Evolutionary conservation across 2,888 invertebrate genomes (phyloP).

Genomic region (Catocala fraxini): DNA sequence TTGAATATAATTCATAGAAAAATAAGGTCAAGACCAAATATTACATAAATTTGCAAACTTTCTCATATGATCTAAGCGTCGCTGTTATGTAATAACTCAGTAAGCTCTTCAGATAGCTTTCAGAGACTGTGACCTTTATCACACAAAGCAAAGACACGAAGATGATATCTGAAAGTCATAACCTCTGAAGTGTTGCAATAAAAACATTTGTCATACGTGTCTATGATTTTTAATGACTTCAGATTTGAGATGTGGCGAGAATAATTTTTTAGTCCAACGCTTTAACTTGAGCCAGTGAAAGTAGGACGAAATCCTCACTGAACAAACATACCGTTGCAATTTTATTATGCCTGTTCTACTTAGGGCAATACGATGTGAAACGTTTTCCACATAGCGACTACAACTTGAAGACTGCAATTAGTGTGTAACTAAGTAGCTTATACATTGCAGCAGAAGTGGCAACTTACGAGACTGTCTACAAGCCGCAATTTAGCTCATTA

Average conservation of each 20-base stretch:
- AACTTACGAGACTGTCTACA: constrained; percentile 15
- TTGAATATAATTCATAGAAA: no score
- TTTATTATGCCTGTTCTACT: not conserved
- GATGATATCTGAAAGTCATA: constrained; percentile 33
- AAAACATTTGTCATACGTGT: constrained; percentile 33
- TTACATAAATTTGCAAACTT: not conserved
- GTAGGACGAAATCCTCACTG: constrained; percentile 3
- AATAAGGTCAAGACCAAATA: not conserved
- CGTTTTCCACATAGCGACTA: constrained; percentile 19
- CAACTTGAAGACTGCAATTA: constrained; percentile 30
- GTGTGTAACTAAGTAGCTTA: constrained; percentile 27
- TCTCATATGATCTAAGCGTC: not conserved
- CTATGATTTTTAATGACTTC: constrained; percentile 37
- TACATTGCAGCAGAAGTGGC: constrained; percentile 20
- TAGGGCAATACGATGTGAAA: constrained; percentile 16
- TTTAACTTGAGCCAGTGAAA: constrained; percentile 8
- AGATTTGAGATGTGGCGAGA: constrained; percentile 14
- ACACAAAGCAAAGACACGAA: constrained; percentile 16
- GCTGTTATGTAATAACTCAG: constrained; percentile 1
- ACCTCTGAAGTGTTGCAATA: constrained; percentile 28
- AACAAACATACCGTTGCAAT: not conserved
- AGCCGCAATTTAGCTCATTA: not conserved
- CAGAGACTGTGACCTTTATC: constrained; percentile 28
- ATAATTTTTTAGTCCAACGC: constrained; percentile 3
- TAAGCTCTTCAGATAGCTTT: constrained; percentile 12